Conservation (phyloP, 2,888 invertebrate genomes). For the Drosophila incognita region DNA sequence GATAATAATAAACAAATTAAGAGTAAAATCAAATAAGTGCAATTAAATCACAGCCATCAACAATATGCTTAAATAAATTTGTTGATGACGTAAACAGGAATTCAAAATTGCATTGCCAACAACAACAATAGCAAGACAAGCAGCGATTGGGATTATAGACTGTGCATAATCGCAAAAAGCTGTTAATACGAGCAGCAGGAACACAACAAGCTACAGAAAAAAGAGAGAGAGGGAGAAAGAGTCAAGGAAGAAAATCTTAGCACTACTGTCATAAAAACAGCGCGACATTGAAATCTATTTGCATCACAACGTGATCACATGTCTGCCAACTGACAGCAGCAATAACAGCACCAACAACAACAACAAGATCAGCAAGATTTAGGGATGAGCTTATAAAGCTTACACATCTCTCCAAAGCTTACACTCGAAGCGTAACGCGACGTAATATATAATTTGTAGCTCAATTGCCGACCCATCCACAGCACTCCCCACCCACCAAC, state of each 20-base stretch:
- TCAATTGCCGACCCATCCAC: slow-evolving; percentile 1
- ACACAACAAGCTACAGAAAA: background rate
- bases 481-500: background rate
- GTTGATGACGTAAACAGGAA: slow-evolving; percentile 58
- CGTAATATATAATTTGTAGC: slow-evolving; percentile 24
- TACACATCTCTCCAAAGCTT: slow-evolving; percentile 21
- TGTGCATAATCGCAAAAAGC: slow-evolving; percentile 47
- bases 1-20: slow-evolving; percentile 56
- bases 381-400: slow-evolving; percentile 29
- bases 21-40: slow-evolving; percentile 43
- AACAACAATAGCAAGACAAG: slow-evolving; percentile 20
- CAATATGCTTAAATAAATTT: slow-evolving; percentile 55
- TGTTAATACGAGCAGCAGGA: slow-evolving; percentile 38
- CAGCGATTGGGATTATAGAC: slow-evolving; percentile 4
- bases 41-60: slow-evolving; percentile 54
- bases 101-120: slow-evolving; percentile 43
- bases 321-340: slow-evolving; percentile 31
- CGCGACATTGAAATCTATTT: slow-evolving; percentile 62
- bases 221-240: slow-evolving; percentile 2
- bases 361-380: background rate
- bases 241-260: slow-evolving; percentile 26
- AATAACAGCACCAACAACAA: slow-evolving; percentile 11
- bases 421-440: background rate
- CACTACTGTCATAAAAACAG: slow-evolving; percentile 40
- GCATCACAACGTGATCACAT: slow-evolving; percentile 59